These are phyloP conservation scores for Tapirus terrestris DNA, from an alignment of 2,113 vertebrate species.

Conservation along the genomic window DNA sequence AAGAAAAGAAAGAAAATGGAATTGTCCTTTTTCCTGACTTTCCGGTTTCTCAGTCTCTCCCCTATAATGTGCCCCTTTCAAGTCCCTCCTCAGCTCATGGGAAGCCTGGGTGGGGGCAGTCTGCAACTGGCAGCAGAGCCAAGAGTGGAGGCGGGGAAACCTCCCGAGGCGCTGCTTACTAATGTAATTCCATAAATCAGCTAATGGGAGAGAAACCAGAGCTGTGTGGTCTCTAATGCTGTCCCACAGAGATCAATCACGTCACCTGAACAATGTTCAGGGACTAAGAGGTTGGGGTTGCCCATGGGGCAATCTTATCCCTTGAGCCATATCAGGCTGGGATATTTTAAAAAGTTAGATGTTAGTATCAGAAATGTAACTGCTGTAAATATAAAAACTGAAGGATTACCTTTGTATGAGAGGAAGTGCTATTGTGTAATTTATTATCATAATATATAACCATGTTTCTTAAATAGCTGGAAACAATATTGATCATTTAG, in stretches of 20 bases:
- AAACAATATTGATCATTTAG: conserved; percentile 11
- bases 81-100: not conserved
- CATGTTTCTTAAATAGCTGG: conserved; percentile 23
- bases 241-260: conserved; percentile 83
- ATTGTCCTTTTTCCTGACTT: conserved; percentile 45
- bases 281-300: conserved; percentile 68
- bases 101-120: not conserved
- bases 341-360: conserved; percentile 68
- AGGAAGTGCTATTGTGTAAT: not conserved
- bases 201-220: conserved; percentile 73
- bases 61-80: conserved; percentile 1
- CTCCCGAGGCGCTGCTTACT: conserved; percentile 80
- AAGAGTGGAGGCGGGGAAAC: conserved; percentile 57
- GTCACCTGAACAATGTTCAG: conserved; percentile 79
- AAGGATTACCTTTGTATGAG: not conserved
- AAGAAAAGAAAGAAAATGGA: not conserved
- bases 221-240: conserved; percentile 78
- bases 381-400: not conserved
- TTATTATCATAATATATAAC: not conserved
- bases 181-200: conserved; percentile 84
- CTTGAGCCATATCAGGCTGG: conserved; percentile 67
- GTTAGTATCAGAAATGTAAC: conserved; percentile 51
- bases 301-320: conserved; percentile 63
- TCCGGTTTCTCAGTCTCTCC: conserved; percentile 64
- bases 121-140: conserved; percentile 72